Evolutionary conservation across 2,888 invertebrate species (phyloP).

Genomic region (Oasisia sp.): DNA sequence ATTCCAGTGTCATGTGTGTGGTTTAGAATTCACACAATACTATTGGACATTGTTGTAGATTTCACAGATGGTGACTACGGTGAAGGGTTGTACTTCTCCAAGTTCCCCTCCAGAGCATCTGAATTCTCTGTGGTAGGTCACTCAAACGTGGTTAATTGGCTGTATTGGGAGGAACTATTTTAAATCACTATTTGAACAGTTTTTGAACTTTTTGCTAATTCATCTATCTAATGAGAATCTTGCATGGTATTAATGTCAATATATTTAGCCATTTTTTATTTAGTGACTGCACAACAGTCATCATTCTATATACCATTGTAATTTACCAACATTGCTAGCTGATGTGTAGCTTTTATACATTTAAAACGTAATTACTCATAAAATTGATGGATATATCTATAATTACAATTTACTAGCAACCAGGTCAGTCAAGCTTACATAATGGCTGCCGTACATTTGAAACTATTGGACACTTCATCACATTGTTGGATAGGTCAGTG

Average conservation of each 20-base stretch:
- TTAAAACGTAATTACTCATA: neutral
- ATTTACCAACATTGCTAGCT: neutral
- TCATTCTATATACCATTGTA: neutral
- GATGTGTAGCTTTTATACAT: neutral
- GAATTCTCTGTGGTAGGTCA: constrained; percentile 57
- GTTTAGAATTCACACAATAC: neutral
- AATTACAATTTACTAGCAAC: neutral
- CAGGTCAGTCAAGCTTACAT: no score
- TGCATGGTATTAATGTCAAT: neutral
- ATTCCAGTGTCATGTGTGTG: no score
- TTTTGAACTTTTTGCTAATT: neutral
- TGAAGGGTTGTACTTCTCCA: constrained; percentile 59
- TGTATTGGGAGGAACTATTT: neutral
- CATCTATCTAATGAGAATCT: neutral
- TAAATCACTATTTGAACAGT: neutral
- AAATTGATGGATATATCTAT: neutral
- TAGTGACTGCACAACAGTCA: neutral
- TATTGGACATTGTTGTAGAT: constrained; percentile 48
- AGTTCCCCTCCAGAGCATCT: constrained; percentile 59
- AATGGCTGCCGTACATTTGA: no score
- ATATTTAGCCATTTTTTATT: neutral
- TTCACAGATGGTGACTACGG: constrained; percentile 59
- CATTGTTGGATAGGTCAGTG: no score
- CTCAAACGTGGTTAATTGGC: neutral
- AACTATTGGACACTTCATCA: no score